These are phyloP conservation scores for Magallana gigas DNA, from an alignment of 1,140 invertebrate genomes.

Conservation along the genomic window DNA sequence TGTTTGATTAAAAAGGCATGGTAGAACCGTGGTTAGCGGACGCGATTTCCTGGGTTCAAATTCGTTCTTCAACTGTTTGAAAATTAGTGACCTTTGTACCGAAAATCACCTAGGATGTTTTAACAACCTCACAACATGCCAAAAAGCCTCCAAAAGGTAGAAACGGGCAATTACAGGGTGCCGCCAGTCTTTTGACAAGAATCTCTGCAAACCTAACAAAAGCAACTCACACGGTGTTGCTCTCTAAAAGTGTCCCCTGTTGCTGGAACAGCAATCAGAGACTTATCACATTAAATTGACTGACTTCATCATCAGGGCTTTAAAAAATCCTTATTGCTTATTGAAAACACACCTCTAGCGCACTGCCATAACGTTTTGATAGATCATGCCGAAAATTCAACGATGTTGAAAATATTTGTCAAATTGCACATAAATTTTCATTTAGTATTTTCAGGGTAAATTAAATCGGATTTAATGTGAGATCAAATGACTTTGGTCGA, in stretches of 20 bases:
- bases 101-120: background rate
- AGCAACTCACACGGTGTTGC: background rate
- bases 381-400: constrained; percentile 15
- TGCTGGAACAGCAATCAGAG: constrained; percentile 23
- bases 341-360: background rate
- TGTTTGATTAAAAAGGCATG: background rate
- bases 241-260: background rate
- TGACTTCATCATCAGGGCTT: background rate
- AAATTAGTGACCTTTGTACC: constrained; percentile 11
- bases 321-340: background rate
- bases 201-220: background rate
- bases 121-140: constrained; percentile 24
- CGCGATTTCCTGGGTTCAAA: background rate
- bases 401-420: constrained; percentile 10
- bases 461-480: constrained; percentile 19
- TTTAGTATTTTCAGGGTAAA: constrained; percentile 28
- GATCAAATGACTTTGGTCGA: background rate
- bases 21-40: constrained; percentile 9
- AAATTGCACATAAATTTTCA: constrained; percentile 28
- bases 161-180: constrained; percentile 11
- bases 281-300: background rate
- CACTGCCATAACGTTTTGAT: background rate
- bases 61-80: constrained; percentile 22
- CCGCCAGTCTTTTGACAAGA: background rate
- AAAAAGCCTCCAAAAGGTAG: background rate